Evolutionary conservation across 2,888 invertebrate genomes (phyloP), one percentile per base, ranked within the genome.

Genomic region (Pomacea canaliculata): DNA sequence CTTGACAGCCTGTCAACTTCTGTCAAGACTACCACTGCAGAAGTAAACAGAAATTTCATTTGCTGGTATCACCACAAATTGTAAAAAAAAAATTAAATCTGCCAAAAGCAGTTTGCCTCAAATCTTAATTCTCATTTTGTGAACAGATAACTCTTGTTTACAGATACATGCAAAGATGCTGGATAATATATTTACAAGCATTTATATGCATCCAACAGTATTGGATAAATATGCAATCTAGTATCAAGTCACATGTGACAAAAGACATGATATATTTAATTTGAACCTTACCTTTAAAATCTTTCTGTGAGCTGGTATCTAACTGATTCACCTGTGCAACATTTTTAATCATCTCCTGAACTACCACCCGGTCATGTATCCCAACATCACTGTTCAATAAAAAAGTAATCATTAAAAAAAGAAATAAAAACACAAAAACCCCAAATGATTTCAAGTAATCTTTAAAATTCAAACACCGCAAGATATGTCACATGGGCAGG

Each of bases 271-370:
- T 56, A 8, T 8, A 56, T 10, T 56, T n/a, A n/a, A 56, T 7
- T 16, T 56, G 16, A 56, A 62, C 72, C 16, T 51, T 85, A 94
- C 94, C 94, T 93, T 99, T 99, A 89, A 99, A 99, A 81, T 97
- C 96, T 83, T 95, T 93, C 89, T 98, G 97, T 0, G 96, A 92
- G 10, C 86, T 93, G 0, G 95, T 93, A 91, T 98, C 97, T 49
- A 99, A 93, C 89, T 98, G 98, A 89, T 97, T 96, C 0, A 97
- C 96, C 92, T 98, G 98, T 0, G 99, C 99, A 65, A 98, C 96
- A 85, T 95, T 96, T 91, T 99, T 99, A 3, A 99, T 96, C 59
- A 99, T 92, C 91, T 99, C 98, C 94, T 99, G 98, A 18, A 99
- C 95, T 49, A 99, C 97, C 68, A 98, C 95, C 80, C 98, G 93